These are phyloP conservation scores for Mobula hypostoma DNA, from an alignment of 2,113 vertebrate genomes.

Conservation along the genomic window DNA sequence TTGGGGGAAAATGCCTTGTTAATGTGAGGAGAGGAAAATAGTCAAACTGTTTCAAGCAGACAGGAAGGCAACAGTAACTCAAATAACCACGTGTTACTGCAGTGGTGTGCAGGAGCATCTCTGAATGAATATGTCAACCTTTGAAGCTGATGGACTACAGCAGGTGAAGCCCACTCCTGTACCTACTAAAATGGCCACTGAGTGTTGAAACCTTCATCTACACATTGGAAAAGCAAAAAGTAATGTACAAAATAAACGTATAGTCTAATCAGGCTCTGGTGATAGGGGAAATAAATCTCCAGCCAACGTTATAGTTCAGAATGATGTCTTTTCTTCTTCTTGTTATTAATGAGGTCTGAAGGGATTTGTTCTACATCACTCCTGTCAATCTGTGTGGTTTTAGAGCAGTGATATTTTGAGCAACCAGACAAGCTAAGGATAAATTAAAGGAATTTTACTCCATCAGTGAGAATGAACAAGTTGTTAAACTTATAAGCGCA, in stretches of 20 bases:
- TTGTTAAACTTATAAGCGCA: neutral
- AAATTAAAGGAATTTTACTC: neutral
- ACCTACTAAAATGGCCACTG: no score
- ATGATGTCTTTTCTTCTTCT: neutral
- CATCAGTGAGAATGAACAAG: neutral
- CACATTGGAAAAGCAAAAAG: neutral
- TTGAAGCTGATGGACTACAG: no score
- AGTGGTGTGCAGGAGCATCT: no score
- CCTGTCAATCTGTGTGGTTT: neutral
- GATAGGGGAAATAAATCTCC: neutral
- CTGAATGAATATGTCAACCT: no score
- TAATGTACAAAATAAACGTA: neutral
- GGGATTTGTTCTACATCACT: neutral
- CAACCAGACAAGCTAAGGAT: neutral
- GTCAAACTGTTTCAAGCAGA: no score
- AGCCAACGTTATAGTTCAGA: neutral
- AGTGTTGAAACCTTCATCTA: neutral
- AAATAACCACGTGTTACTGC: no score
- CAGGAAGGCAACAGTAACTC: no score
- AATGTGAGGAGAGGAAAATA: no score
- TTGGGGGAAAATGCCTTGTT: no score
- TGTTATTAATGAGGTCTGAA: constrained; percentile 8
- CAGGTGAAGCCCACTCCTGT: no score
- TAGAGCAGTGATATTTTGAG: neutral
- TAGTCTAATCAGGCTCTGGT: neutral